A percentile compares a stretch with the other conserved stretches of the same genome.
phyloP scores from a whole-genome alignment of 2,113 vertebrate species.

The Rhinoderma darwinii region DNA sequence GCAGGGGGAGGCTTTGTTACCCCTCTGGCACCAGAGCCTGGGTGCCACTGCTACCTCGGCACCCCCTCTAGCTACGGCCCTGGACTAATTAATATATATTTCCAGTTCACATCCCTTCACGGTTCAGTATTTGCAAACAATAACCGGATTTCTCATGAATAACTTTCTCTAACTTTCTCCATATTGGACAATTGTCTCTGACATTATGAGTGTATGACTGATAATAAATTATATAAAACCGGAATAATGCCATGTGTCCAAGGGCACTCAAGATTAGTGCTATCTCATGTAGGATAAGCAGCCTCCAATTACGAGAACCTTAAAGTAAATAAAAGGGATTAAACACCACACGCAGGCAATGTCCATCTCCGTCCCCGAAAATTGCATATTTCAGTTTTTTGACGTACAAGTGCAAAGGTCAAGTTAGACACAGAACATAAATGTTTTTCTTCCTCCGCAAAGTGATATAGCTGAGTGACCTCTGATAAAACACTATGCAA shows the following conservation, averaged over 20 bases:
- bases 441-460: constrained; percentile 43
- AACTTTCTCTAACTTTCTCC: neutral
- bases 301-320: constrained; percentile 15
- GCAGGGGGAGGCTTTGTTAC: neutral
- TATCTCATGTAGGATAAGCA: constrained; percentile 41
- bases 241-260: constrained; percentile 23
- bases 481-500: constrained; percentile 52
- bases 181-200: neutral
- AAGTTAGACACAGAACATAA: constrained; percentile 42
- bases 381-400: constrained; percentile 48
- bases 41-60: too few relatives aligned
- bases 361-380: constrained; percentile 22
- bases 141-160: neutral
- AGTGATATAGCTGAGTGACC: constrained; percentile 44
- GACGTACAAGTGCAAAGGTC: constrained; percentile 45
- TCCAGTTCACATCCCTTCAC: neutral
- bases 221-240: constrained; percentile 40
- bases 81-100: neutral
- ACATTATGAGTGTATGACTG: constrained; percentile 26
- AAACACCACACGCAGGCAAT: neutral
- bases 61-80: neutral
- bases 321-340: constrained; percentile 41
- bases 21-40: neutral
- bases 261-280: constrained; percentile 31
- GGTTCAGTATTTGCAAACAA: neutral